Evolutionary conservation across 1,140 invertebrate species (phyloP).

Genomic region (Teleopsis dalmanni): DNA sequence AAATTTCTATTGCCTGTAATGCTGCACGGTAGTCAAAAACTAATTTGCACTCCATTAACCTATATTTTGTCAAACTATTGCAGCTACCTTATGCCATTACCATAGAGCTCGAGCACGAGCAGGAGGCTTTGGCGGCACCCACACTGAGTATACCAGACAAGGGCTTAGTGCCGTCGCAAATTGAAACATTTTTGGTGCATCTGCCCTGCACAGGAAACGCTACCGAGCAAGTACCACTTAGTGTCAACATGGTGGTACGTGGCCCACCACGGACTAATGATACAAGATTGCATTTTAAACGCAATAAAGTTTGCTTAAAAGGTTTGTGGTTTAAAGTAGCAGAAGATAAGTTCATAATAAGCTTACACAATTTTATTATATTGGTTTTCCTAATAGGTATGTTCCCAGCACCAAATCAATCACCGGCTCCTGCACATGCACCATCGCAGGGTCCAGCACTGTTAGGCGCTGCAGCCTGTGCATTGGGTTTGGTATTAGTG

Average conservation of each 20-base stretch:
- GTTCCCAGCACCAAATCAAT: slow-evolving; percentile 40
- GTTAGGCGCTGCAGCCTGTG: slow-evolving; percentile 63
- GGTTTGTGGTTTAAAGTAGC: slow-evolving; percentile 48
- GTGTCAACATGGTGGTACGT: slow-evolving; percentile 71
- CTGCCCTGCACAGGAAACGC: slow-evolving; percentile 66
- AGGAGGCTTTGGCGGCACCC: slow-evolving; percentile 63
- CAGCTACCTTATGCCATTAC: slow-evolving; percentile 70
- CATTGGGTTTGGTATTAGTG: slow-evolving; percentile 65
- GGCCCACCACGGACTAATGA: slow-evolving; percentile 55
- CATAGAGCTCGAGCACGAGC: slow-evolving; percentile 64
- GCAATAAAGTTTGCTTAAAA: slow-evolving; percentile 82
- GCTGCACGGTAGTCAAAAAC: slow-evolving; percentile 13
- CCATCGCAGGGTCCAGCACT: slow-evolving; percentile 38
- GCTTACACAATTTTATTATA: not conserved
- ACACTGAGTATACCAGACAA: slow-evolving; percentile 71
- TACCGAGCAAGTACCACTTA: slow-evolving; percentile 59
- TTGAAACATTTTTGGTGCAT: slow-evolving; percentile 69
- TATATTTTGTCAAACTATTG: slow-evolving; percentile 18
- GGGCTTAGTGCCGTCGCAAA: slow-evolving; percentile 64
- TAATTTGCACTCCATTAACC: slow-evolving; percentile 28
- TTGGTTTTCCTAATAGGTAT: slow-evolving; percentile 21
- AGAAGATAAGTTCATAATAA: not conserved
- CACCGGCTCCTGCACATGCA: slow-evolving; percentile 38
- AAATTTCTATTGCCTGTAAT: not conserved
- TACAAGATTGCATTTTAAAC: slow-evolving; percentile 67